These are phyloP conservation scores for Ceratosolen fusciceps DNA, from an alignment of 1,140 invertebrate genomes.

Conservation along the genomic window DNA sequence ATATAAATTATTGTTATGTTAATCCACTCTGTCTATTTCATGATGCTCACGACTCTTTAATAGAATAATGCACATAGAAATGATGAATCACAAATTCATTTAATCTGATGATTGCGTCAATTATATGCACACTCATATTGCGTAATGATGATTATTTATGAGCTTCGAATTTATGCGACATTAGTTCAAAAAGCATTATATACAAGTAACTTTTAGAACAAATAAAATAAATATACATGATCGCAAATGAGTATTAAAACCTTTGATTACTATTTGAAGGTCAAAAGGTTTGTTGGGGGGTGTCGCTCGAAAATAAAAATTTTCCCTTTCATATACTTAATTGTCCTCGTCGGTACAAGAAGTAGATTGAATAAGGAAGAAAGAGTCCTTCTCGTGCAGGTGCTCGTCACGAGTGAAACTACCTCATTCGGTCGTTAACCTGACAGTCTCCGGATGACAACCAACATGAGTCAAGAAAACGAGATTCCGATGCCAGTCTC, in stretches of 20 bases:
- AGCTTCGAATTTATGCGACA: neutral
- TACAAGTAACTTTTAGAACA: neutral
- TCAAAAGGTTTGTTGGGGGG: no score
- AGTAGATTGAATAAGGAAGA: neutral
- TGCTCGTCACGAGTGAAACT: constrained; percentile 1
- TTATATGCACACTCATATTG: neutral
- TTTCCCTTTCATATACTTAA: neutral
- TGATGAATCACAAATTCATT: neutral
- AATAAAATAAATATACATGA: neutral
- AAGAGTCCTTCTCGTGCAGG: neutral
- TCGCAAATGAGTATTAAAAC: neutral
- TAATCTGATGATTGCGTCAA: neutral
- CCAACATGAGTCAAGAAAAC: neutral
- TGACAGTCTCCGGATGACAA: constrained; percentile 12
- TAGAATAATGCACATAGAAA: neutral
- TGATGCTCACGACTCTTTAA: neutral
- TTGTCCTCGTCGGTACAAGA: neutral
- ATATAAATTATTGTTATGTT: neutral
- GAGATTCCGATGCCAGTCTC: constrained; percentile 11
- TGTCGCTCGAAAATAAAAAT: neutral
- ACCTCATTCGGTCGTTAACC: constrained; percentile 45
- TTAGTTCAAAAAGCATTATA: neutral
- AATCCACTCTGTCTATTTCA: neutral
- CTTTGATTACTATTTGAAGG: no score
- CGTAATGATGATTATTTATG: neutral